These are phyloP conservation scores for Peromyscus attwateri DNA, from an alignment of 2,797 vertebrate species.

Conservation along the genomic window DNA sequence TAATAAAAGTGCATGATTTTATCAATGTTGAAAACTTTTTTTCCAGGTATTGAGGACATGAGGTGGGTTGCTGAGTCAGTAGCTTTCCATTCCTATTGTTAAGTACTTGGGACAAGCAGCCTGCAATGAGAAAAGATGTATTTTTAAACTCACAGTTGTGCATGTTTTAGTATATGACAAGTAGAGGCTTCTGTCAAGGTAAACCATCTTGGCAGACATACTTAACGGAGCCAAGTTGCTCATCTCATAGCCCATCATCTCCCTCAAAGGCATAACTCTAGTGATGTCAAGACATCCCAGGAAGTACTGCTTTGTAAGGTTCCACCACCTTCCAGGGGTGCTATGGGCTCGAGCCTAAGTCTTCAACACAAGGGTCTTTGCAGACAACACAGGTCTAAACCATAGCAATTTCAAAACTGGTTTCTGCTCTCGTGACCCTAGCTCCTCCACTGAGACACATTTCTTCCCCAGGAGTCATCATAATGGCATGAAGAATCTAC, in stretches of 20 bases:
- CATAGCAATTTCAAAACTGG: not conserved
- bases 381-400: not conserved
- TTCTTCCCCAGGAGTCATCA: not conserved
- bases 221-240: not conserved
- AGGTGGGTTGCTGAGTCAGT: not conserved
- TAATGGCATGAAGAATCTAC: not conserved
- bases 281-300: no score
- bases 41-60: not conserved
- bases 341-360: not conserved
- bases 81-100: not conserved
- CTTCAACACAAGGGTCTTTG: not conserved
- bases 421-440: not conserved
- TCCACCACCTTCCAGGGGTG: no score
- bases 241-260: not conserved
- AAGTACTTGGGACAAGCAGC: not conserved
- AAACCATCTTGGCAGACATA: not conserved
- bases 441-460: not conserved
- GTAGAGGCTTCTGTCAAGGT: not conserved
- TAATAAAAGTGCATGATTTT: not conserved
- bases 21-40: not conserved
- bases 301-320: not conserved
- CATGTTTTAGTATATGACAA: not conserved
- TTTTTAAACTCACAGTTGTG: not conserved
- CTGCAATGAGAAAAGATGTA: not conserved
- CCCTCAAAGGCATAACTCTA: not conserved